Conservation (phyloP, 1,140 invertebrate genomes). For the Eriosoma lanigerum region DNA sequence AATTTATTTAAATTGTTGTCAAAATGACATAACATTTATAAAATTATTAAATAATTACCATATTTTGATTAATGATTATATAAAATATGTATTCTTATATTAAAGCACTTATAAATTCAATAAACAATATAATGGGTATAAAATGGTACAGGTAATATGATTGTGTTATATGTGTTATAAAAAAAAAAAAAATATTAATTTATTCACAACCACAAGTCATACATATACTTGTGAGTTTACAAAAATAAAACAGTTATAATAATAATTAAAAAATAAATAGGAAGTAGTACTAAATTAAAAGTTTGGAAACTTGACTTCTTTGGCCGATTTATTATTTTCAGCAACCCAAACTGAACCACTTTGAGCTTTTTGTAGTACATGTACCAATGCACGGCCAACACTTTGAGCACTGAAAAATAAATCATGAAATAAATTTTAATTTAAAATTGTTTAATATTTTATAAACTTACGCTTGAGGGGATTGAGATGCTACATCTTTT, state of each 20-base stretch:
- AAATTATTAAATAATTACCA: background rate
- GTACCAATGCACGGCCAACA: conserved; percentile 67
- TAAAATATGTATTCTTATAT: background rate
- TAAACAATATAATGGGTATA: background rate
- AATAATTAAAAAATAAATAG: background rate
- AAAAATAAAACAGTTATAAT: background rate
- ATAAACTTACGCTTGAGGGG: conserved; percentile 63
- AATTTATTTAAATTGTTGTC: background rate
- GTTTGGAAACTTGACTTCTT: conserved; percentile 62
- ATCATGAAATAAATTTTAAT: background rate
- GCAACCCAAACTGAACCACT: conserved; percentile 73
- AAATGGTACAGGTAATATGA: no score
- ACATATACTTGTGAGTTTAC: background rate
- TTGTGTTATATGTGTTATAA: background rate
- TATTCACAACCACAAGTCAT: background rate
- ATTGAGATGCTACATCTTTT: conserved; percentile 63
- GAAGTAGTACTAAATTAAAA: conserved; percentile 8
- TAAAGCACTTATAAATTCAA: background rate
- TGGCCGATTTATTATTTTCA: conserved; percentile 67
- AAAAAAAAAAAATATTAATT: background rate
- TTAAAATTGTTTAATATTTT: no score
- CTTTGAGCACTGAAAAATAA: conserved; percentile 65
- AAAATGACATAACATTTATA: background rate
- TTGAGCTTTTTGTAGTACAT: conserved; percentile 66
- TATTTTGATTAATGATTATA: background rate